A percentile compares a stretch with the other conserved stretches of the same genome.
phyloP scores from a whole-genome alignment of 2,888 invertebrate species.

The Callyntrura guangdongensis region DNA sequence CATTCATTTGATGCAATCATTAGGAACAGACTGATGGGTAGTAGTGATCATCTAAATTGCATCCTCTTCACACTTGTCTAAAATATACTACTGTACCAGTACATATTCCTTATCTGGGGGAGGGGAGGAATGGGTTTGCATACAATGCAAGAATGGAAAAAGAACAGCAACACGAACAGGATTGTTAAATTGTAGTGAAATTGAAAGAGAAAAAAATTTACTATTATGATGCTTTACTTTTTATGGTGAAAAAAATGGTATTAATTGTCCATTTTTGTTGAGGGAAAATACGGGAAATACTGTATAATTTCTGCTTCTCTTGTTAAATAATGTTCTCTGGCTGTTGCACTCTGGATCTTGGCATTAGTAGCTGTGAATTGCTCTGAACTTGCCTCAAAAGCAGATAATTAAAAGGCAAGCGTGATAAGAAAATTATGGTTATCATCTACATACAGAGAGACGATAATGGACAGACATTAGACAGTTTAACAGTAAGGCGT shows the following conservation, averaged over 20 bases:
- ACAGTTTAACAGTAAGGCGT: conserved; percentile 39
- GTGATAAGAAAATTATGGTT: conserved; percentile 64
- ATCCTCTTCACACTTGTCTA: too few relatives aligned
- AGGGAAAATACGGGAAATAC: too few relatives aligned
- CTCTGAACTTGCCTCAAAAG: conserved; percentile 20
- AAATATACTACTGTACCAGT: too few relatives aligned
- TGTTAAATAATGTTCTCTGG: not conserved
- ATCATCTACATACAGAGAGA: conserved; percentile 23
- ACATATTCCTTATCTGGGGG: too few relatives aligned
- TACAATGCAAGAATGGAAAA: too few relatives aligned
- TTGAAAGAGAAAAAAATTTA: too few relatives aligned
- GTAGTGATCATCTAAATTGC: not conserved
- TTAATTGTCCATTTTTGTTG: not conserved
- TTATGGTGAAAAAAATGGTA: not conserved
- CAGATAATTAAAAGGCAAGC: conserved; percentile 43
- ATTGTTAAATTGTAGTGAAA: too few relatives aligned
- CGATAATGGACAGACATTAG: not conserved
- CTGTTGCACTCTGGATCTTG: not conserved
- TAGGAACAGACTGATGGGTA: not conserved
- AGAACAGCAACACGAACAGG: too few relatives aligned
- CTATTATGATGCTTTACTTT: too few relatives aligned
- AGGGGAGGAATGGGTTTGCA: too few relatives aligned
- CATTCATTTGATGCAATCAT: conserved; percentile 59
- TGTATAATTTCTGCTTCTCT: too few relatives aligned
- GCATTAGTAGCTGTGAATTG: not conserved